Evolutionary conservation across 1,140 invertebrate species (phyloP).

Genomic region (Drosophila sproati): DNA sequence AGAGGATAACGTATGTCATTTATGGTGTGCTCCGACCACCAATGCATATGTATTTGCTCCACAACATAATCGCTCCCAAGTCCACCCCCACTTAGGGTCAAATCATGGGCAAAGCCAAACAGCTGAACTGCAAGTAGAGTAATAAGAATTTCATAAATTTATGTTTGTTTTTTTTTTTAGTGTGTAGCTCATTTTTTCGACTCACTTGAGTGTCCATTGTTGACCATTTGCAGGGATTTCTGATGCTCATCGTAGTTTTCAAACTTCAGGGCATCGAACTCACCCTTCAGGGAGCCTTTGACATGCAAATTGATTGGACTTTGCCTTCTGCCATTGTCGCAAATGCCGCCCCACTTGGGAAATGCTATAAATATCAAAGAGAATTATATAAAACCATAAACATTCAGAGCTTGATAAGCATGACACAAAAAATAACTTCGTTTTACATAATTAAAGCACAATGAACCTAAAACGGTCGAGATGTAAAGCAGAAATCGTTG

Average conservation of each 20-base stretch:
- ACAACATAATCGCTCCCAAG: constrained; percentile 86
- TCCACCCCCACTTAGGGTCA: constrained; percentile 85
- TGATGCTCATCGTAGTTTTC: constrained; percentile 80
- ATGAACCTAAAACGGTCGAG: not conserved
- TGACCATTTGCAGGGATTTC: constrained; percentile 78
- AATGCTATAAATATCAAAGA: constrained; percentile 42
- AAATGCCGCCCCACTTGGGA: constrained; percentile 85
- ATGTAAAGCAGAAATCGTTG: not conserved
- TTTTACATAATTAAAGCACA: not conserved
- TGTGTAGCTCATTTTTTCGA: constrained; percentile 2
- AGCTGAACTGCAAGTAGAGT: constrained; percentile 83
- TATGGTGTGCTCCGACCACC: constrained; percentile 91
- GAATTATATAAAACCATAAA: not conserved
- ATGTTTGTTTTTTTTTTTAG: not conserved
- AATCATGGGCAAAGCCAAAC: constrained; percentile 74
- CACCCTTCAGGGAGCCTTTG: constrained; percentile 68
- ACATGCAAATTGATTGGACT: constrained; percentile 85
- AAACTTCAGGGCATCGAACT: constrained; percentile 82
- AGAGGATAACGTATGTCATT: constrained; percentile 86
- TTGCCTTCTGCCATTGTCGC: constrained; percentile 84
- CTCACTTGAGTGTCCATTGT: constrained; percentile 86
- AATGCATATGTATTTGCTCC: constrained; percentile 91
- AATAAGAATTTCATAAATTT: not conserved
- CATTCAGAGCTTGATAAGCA: not conserved
- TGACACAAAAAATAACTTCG: not conserved